Conservation (phyloP, 2,797 vertebrate genomes). For the Hyperoplus lanceolatus region DNA sequence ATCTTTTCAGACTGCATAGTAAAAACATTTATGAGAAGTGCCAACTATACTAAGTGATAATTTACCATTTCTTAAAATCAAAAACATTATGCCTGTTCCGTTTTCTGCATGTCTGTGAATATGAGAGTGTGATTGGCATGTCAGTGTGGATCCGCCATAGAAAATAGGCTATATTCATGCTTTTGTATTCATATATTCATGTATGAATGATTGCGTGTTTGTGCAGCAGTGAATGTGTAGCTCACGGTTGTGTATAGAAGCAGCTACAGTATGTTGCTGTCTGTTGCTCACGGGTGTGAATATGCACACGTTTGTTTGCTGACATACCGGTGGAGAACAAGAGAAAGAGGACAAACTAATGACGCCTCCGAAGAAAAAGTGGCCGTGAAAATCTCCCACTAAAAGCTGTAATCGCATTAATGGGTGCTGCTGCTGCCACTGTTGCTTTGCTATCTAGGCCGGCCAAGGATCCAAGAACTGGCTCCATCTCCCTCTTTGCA, state of each 20-base stretch:
- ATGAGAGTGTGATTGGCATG: constrained; percentile 12
- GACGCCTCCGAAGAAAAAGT: constrained; percentile 69
- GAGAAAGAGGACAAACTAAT: constrained; percentile 69
- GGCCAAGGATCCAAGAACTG: constrained; percentile 67
- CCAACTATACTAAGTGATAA: constrained; percentile 59
- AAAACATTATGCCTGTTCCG: constrained; percentile 39
- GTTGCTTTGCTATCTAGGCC: constrained; percentile 66
- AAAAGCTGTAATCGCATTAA: constrained; percentile 84
- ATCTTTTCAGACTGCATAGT: constrained; percentile 57
- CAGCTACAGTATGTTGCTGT: background rate
- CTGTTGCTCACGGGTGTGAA: constrained; percentile 34
- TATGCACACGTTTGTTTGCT: constrained; percentile 54
- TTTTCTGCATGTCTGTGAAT: constrained; percentile 23
- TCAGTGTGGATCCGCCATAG: constrained; percentile 8
- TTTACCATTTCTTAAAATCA: constrained; percentile 51
- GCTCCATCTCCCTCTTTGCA: constrained; percentile 37
- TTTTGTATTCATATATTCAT: constrained; percentile 40
- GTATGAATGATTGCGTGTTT: background rate
- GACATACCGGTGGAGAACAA: constrained; percentile 47
- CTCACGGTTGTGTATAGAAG: background rate
- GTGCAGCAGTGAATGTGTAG: background rate
- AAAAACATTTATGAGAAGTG: constrained; percentile 49
- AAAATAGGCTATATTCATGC: constrained; percentile 15
- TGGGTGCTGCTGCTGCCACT: constrained; percentile 55
- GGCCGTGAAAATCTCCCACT: constrained; percentile 76